Conservation (phyloP, 2,888 invertebrate genomes). For the Agapetus fuscipes region DNA sequence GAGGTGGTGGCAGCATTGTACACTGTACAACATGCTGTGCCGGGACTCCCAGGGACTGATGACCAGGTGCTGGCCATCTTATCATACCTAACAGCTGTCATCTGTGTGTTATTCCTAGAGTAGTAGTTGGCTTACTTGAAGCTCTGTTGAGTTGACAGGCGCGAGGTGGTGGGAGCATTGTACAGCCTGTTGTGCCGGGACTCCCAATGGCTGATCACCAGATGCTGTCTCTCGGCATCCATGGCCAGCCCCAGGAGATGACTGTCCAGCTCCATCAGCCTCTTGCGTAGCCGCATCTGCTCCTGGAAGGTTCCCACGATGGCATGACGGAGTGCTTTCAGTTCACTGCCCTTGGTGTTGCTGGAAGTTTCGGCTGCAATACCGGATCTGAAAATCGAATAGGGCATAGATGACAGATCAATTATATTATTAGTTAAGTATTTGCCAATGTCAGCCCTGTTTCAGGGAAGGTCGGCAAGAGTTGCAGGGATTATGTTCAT, state of each 20-base stretch:
- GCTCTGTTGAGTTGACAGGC: conserved; percentile 52
- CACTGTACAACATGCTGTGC: too few relatives aligned
- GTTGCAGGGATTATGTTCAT: too few relatives aligned
- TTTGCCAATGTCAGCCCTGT: too few relatives aligned
- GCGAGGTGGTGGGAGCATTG: conserved; percentile 47
- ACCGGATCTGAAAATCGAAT: conserved; percentile 14
- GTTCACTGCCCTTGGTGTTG: conserved; percentile 33
- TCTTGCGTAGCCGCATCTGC: conserved; percentile 81
- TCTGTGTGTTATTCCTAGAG: conserved; percentile 1
- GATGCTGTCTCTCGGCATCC: conserved; percentile 81
- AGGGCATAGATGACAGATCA: too few relatives aligned
- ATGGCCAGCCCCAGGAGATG: conserved; percentile 69
- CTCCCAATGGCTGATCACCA: conserved; percentile 84
- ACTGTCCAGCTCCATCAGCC: conserved; percentile 85
- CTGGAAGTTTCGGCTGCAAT: conserved; percentile 14
- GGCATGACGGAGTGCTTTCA: conserved; percentile 68
- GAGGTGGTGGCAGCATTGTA: too few relatives aligned
- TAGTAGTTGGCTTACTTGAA: conserved; percentile 34
- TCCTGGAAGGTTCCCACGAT: conserved; percentile 85
- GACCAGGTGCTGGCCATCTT: conserved; percentile 80
- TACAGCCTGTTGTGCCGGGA: conserved; percentile 70
- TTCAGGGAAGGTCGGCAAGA: too few relatives aligned
- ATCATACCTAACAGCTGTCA: too few relatives aligned
- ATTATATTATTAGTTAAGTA: too few relatives aligned
- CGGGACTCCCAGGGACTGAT: conserved; percentile 85